Percentiles rank a stretch among this genome's conserved stretches.
Conservation (phyloP, 2,797 vertebrate genomes). For the Chloroceryle amazona region DNA sequence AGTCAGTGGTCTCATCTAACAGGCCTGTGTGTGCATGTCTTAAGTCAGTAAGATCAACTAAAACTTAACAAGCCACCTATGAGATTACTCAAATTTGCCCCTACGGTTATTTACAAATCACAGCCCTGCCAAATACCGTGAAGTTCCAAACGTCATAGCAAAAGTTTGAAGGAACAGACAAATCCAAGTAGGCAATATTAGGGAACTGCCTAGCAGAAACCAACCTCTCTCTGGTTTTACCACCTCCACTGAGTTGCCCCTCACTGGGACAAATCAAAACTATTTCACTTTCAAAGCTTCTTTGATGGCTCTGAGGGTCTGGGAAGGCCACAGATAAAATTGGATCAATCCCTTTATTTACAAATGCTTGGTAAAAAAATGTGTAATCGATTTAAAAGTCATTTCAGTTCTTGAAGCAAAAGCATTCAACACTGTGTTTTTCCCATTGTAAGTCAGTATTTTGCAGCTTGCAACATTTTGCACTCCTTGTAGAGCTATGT, state of each 20-base stretch:
- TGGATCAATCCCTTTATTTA: not conserved
- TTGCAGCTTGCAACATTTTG: not conserved
- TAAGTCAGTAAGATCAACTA: conserved; percentile 53
- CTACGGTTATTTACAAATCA: not conserved
- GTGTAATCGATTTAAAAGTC: not conserved
- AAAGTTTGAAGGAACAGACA: not conserved
- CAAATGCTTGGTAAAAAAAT: not conserved
- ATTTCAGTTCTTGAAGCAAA: conserved; percentile 6
- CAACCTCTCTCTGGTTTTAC: not conserved
- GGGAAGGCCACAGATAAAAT: not conserved
- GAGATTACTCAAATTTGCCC: conserved; percentile 29
- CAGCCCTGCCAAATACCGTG: not conserved
- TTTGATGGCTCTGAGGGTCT: not conserved
- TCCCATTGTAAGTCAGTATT: not conserved
- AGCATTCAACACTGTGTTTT: not conserved
- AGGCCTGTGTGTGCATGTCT: not conserved
- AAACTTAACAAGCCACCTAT: conserved; percentile 47
- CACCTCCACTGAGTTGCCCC: not conserved
- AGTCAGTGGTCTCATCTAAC: conserved; percentile 39
- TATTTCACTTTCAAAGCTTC: not conserved
- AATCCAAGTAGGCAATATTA: not conserved
- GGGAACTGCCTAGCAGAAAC: not conserved
- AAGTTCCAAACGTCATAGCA: not conserved
- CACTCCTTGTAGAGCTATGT: not conserved
- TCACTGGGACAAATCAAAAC: not conserved